Evolutionary conservation across 2,888 invertebrate genomes (phyloP).

Genomic region (Physocephala rufipes): DNA sequence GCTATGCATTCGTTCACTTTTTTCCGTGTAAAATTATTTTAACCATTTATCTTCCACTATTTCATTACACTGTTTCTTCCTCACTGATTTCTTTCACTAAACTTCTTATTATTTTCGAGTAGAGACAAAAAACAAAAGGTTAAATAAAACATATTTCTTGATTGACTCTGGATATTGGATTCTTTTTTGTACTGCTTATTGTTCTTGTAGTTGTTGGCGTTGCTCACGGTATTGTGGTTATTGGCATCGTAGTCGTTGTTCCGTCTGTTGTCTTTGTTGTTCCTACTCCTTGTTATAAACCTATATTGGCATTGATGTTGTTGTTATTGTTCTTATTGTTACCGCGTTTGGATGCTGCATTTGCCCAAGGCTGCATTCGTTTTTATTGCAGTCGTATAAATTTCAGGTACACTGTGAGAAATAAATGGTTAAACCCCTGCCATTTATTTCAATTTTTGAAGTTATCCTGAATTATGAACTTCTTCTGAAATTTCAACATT

Average conservation of each 20-base stretch:
- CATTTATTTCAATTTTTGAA: no score
- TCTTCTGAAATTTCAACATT: no score
- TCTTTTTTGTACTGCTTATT: slow-evolving; percentile 11
- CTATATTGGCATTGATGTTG: no score
- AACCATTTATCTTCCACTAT: slow-evolving; percentile 32
- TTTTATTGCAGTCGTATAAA: neutral
- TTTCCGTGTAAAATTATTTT: slow-evolving; percentile 42
- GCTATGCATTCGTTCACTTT: slow-evolving; percentile 39
- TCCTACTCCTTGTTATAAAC: no score
- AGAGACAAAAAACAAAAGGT: slow-evolving; percentile 18
- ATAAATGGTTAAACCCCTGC: no score
- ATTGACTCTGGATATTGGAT: slow-evolving; percentile 22
- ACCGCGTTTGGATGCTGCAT: slow-evolving; percentile 26
- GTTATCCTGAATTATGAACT: no score
- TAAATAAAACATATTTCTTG: slow-evolving; percentile 12
- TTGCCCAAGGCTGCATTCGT: neutral
- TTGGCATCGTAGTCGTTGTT: slow-evolving; percentile 7
- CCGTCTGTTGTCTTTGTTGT: no score
- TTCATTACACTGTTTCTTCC: slow-evolving; percentile 41
- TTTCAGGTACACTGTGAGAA: slow-evolving; percentile 18
- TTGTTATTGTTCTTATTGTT: slow-evolving; percentile 22
- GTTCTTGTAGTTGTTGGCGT: slow-evolving; percentile 18
- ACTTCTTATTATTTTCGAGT: slow-evolving; percentile 11
- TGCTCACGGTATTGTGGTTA: neutral
- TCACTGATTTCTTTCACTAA: slow-evolving; percentile 32